Base-by-base conservation (phyloP, 35 echinoderm and acorn worm genomes). In the Ophioderma brevispina region DNA sequence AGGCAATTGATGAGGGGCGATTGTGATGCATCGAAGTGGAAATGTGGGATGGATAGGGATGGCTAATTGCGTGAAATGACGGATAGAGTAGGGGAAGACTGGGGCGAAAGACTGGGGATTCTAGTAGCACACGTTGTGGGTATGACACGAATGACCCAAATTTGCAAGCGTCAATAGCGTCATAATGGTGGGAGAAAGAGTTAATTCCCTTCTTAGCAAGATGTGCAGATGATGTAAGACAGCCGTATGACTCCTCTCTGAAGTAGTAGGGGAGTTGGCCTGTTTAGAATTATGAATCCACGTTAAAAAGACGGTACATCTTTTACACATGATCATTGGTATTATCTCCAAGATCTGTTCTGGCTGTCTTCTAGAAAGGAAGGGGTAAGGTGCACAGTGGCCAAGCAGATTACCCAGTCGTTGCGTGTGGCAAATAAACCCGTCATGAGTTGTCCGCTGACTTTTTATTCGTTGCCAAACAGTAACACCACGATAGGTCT, bases 271-370 rank as follows among this genome's bases (percentile, higher is more conserved):
- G 89, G 32, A 15, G 92, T 76, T 41, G 86, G 86, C 75, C 89
- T 82, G 56, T 89, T 87, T 55, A 94, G 42, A 80, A 94, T 94
- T 40, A 94, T 13, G 92, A 94, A 86, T 94, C 92, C 42, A 94
- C 92, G 75, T 94, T 90, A 81, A 94, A 94, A 31, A 87, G 90
- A 19, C 92, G 87, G 19, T 87, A 94, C 87, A 94, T 86, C 42
- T 77, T 90, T 36, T 8, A 15, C 10, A 25, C 4, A 4, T 46
- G 10, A 25, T 25, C 2, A 25, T 25, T 70, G 59, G n/a, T 25
- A 70, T 25, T 70, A 4, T 2, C 4, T 70, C 3, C 17, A 13
- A 6, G 10, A 2, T 70, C n/a, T 30, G 28, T 13, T 18, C 2
- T 2, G n/a, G n/a, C 23, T 13, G 15, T 70, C 6, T 15, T 25